Evolutionary conservation across 2,113 vertebrate genomes (phyloP), one percentile per base, ranked within the genome.

Genomic region (Pelvicachromis taeniatus): DNA sequence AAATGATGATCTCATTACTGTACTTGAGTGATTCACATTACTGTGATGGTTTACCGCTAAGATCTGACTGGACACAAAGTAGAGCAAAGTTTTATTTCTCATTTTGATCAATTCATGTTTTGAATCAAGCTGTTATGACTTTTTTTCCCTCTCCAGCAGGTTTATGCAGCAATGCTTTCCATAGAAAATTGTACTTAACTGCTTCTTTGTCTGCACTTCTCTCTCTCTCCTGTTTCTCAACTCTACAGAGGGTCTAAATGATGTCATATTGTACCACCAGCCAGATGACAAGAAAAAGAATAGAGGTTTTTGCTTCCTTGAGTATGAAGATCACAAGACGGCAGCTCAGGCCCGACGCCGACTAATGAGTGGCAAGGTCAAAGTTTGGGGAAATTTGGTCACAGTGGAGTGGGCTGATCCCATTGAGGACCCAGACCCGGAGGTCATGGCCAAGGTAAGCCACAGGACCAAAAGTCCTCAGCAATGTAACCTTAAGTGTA

Each of bases 241-340:
- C 50, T 65, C 92, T 95, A 50, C 93, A 99, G 99, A 99, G 97
- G 98, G 99, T 94, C 97, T 99, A 95, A 99, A 98, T 95, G 98
- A 99, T 95, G 99, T 99, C 95, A 99, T 99, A 97, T 96, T 99
- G 90, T 99, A 99, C 93, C 98, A 99, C 94, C 98, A 99, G 93
- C 98, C 98, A 29, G 99, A 99, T 73, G 98, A 99, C 95, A 99
- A 99, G 95, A 99, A 99, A 94, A 99, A 99, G 94, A 99, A 99
- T 89, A 96, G 98, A 42, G 99, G 99, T 61, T 99, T 99, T 95
- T 99, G 99, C 92, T 99, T 99, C 94, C 95, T 99, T 94, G 99
- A 99, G 92, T 99, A 99, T 82, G 99, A 99, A 96, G 99, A 99
- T 96, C 99, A 99, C 92, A 99, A 99, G 96, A 99, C 98, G 2